phyloP scores from a whole-genome alignment of 2,113 vertebrate genomes.

The Haemorhous mexicanus region DNA sequence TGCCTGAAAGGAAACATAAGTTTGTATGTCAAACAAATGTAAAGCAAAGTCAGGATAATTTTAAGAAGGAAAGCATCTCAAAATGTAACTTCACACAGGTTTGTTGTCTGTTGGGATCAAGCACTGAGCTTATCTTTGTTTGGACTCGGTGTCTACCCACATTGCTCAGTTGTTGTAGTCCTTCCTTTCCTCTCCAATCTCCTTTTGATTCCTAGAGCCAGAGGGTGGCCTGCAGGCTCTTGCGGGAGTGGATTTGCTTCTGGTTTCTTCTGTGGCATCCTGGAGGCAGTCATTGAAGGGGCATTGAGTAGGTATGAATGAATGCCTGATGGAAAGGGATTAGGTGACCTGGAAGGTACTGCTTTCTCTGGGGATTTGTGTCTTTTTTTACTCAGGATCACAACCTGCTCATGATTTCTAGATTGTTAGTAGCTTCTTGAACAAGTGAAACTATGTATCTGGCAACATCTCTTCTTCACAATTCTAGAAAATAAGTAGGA shows the following conservation, averaged over 20 bases:
- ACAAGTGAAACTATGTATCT: background rate
- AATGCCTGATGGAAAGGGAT: background rate
- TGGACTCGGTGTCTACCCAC: background rate
- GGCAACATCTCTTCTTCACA: background rate
- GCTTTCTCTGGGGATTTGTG: background rate
- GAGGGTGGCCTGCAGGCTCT: background rate
- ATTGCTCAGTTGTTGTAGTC: background rate
- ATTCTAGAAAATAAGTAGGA: background rate
- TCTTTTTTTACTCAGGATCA: background rate
- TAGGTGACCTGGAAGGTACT: background rate
- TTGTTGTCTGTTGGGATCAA: background rate
- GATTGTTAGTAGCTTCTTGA: background rate
- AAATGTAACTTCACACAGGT: background rate
- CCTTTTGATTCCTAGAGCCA: background rate
- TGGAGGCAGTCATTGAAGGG: background rate
- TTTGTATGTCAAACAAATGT: background rate
- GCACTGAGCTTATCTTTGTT: background rate
- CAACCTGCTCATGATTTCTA: background rate
- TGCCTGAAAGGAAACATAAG: background rate
- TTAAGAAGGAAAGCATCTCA: background rate
- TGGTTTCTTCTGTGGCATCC: background rate
- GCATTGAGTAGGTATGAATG: background rate
- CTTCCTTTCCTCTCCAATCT: background rate
- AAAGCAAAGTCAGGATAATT: background rate
- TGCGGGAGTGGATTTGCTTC: background rate